Percentiles rank a stretch among this genome's conserved stretches.
Conservation (phyloP, 2,113 vertebrate genomes). For the Onychorhynchus coronatus region DNA sequence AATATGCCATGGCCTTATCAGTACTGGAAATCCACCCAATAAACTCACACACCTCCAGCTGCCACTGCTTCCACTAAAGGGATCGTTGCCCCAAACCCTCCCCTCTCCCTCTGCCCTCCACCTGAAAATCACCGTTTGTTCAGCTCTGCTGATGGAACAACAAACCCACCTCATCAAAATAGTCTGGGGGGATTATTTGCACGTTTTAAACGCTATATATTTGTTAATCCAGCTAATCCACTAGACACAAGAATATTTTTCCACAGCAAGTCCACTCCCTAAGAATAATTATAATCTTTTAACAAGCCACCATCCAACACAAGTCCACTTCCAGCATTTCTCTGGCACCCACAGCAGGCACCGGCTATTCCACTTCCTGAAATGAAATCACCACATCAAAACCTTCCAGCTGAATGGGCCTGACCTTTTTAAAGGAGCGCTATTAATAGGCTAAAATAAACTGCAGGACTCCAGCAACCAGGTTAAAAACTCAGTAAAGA, state of each 20-base stretch:
- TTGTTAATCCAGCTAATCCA: not conserved
- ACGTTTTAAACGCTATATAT: not conserved
- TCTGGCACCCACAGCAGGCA: not conserved
- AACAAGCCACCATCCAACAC: not conserved
- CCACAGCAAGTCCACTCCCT: not conserved
- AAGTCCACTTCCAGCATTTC: not conserved
- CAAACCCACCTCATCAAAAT: not conserved
- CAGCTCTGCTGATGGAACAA: not conserved
- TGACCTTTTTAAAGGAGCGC: not conserved
- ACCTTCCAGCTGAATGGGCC: not conserved
- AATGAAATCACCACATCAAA: not conserved
- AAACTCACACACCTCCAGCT: not conserved
- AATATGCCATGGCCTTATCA: not conserved
- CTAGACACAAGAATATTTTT: not conserved
- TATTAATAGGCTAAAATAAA: slow-evolving; percentile 29
- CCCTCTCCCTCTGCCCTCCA: not conserved
- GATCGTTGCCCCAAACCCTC: not conserved
- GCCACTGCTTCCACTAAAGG: not conserved
- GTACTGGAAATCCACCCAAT: not conserved
- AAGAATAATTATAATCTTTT: not conserved
- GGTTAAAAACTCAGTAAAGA: not conserved
- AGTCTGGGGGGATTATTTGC: not conserved
- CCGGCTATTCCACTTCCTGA: not conserved
- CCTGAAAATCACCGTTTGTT: not conserved
- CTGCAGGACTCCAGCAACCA: not conserved